Base-by-base conservation (phyloP, 2,797 vertebrate species). In the Enteromius trimaculatus region DNA sequence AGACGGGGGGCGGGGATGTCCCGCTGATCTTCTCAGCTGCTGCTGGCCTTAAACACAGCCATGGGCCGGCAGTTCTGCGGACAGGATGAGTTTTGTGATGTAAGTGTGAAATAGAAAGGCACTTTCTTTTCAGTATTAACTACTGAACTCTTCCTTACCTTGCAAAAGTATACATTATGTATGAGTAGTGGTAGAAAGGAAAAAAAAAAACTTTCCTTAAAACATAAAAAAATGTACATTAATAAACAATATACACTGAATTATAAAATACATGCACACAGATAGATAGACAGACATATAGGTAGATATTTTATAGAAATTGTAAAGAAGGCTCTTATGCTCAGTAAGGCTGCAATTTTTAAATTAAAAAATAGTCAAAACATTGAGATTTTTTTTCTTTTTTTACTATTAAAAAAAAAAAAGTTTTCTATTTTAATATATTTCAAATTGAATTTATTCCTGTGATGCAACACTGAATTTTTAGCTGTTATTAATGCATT, bases 1-100 rank as follows among this genome's bases (percentile, higher is more conserved):
- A 87, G 79, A 82, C 83, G 84, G 85, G 88, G 85, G 87, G 78
- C 88, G 85, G 87, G 87, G 26, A 14, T 31, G 69, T 74, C 58
- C 80, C 29, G 39, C 19, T 72, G 55, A 62, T 64, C 42, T 51
- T 3, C 58, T 71, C 79, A 71, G 66, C 66, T 80, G 51, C 53
- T 44, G 68, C 26, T 8, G 17, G 65, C 66, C 39, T 81, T 49
- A 62, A 72, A 58, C 53, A 71, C 79, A 68, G 64, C 29, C 37
- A 74, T 6, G 11, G 55, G 62, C 21, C 7, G 26, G 26, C 16
- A 85, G 84, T 49, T 84, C 89, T 84, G 13, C 11, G 14, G 81
- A 78, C 34, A 31, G 29, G 44, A 26, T 6, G 8, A 76, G 53
- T 86, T 86, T 90, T 88, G 83, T 83, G 42, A 66, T 87, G 26